Evolutionary conservation across 2,888 invertebrate genomes (phyloP).

Genomic region (Nephrotoma appendiculata): DNA sequence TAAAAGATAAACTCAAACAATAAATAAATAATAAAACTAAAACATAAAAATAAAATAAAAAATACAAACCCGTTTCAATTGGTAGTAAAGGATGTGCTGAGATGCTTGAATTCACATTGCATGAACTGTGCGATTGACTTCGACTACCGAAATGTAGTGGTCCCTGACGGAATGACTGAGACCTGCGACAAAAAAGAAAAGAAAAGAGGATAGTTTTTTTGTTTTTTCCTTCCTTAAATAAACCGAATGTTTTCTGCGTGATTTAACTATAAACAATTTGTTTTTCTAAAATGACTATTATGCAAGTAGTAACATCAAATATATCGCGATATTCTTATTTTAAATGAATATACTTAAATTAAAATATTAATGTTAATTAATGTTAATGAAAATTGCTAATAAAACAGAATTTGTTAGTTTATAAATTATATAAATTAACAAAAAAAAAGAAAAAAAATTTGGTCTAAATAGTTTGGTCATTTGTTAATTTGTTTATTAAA

Average conservation of each 20-base stretch:
- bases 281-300: not conserved
- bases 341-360: not conserved
- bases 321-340: not conserved
- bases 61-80: slow-evolving; percentile 56
- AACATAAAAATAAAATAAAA: slow-evolving; percentile 20
- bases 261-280: not conserved
- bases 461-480: not conserved
- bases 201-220: slow-evolving; percentile 11
- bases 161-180: slow-evolving; percentile 81
- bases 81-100: slow-evolving; percentile 90
- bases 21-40: slow-evolving; percentile 17
- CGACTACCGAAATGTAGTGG: slow-evolving; percentile 36
- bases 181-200: slow-evolving; percentile 46
- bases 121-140: slow-evolving; percentile 42
- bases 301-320: not conserved
- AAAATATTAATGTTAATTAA: not conserved
- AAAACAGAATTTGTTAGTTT: not conserved
- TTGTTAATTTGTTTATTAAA: not conserved
- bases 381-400: not conserved
- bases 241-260: not conserved
- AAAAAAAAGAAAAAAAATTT: not conserved
- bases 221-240: slow-evolving; percentile 19
- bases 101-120: slow-evolving; percentile 71
- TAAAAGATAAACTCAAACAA: slow-evolving; percentile 16
- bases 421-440: not conserved